These are phyloP conservation scores for Brachyalestes nurse DNA, from an alignment of 2,797 vertebrate species.

Conservation along the genomic window DNA sequence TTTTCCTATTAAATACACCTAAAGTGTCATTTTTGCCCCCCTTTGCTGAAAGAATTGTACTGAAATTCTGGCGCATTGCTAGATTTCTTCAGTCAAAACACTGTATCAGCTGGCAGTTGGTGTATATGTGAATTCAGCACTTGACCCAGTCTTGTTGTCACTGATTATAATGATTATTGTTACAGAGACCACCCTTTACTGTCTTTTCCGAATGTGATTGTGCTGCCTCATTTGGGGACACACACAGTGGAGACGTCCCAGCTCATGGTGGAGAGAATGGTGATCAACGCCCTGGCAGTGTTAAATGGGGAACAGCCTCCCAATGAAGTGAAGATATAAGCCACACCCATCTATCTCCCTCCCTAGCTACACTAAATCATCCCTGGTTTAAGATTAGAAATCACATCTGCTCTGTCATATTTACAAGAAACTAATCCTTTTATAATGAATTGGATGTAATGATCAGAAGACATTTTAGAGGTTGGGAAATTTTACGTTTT, in stretches of 20 bases:
- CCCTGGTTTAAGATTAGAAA: background rate
- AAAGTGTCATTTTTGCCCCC: background rate
- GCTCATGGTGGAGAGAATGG: constrained; percentile 71
- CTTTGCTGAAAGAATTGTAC: background rate
- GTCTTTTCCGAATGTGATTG: constrained; percentile 73
- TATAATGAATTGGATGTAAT: too few relatives aligned
- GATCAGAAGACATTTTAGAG: too few relatives aligned
- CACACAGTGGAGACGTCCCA: constrained; percentile 64
- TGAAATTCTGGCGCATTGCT: background rate
- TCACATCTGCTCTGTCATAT: background rate
- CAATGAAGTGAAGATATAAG: constrained; percentile 69
- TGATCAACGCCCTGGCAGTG: constrained; percentile 72
- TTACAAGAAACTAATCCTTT: background rate
- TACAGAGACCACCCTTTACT: constrained; percentile 76
- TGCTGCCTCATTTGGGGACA: constrained; percentile 75
- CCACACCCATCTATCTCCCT: background rate
- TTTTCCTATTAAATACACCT: background rate
- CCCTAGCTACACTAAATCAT: constrained; percentile 9
- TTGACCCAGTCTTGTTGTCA: constrained; percentile 9
- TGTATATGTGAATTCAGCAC: background rate
- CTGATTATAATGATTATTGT: constrained; percentile 22
- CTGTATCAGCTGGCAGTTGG: background rate
- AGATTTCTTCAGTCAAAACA: background rate
- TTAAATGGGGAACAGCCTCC: constrained; percentile 66
- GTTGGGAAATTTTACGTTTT: too few relatives aligned